Base-by-base conservation (phyloP, 2,797 vertebrate species). In the Phrynocephalus vlangalii region DNA sequence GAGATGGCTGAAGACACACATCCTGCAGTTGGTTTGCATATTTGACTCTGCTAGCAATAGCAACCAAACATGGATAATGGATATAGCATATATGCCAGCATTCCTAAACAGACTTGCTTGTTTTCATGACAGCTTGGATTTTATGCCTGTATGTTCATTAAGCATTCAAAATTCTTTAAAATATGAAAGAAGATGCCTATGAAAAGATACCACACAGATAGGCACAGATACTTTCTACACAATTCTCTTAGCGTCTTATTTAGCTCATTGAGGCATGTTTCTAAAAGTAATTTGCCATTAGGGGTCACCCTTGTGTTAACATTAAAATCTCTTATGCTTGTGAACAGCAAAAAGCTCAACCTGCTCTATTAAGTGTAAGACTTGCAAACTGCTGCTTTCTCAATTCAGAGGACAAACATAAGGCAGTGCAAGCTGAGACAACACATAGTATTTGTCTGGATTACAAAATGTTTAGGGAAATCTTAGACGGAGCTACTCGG, bases 241-340 rank as follows among this genome's bases (percentile, higher is more conserved):
- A 44, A 68, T 24, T n/a, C 20, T 83, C 16, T 56, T 50, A 44
- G 33, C 22, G 15, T 28, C 60, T 60, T 26, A 3, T 22, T 48
- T 79, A 79, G 38, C 38, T 63, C 1, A 63, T 18, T 63, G 18
- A 63, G 60, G 60, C 16, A 20, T 63, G 18, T 48, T 90, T 77
- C 48, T 28, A 82, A 88, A 15, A 0, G 2, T 76, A 8, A 24
- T 91, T 85, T 67, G 8, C 81, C 71, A 77, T 78, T 86, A 90
- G 87, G 92, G 30, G 72, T 66, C 75, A 33, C 15, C 85, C 70
- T 9, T 77, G 10, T 84, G 72, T 52, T 67, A 24, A 79, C 48
- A 63, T 15, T 13, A 15, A 66, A 6, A 3, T 48, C 44, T 60
- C 15, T 56, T 8, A 24, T 18, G 18, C 8, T 71, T 28, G 28